Percentiles rank a stretch among this genome's conserved stretches.
Evolutionary conservation across 2,888 invertebrate species (phyloP).

Genomic region (Drosophila phalerata): DNA sequence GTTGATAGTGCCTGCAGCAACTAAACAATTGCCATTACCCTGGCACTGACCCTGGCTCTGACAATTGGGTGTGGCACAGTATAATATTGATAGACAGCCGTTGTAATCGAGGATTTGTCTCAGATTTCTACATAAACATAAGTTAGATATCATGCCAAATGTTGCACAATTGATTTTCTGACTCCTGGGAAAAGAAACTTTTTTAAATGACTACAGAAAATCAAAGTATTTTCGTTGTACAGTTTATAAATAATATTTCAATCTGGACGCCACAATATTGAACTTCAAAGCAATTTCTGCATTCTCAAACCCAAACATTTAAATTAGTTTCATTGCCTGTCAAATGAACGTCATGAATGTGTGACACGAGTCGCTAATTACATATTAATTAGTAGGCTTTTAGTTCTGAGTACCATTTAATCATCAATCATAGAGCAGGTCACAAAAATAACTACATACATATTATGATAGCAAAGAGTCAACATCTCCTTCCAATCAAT

Average conservation of each 20-base stretch:
- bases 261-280: not conserved
- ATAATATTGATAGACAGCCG: slow-evolving; percentile 35
- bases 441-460: slow-evolving; percentile 17
- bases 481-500: slow-evolving; percentile 26
- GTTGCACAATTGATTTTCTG: slow-evolving; percentile 12
- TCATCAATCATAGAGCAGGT: slow-evolving; percentile 59
- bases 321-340: slow-evolving; percentile 42
- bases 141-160: slow-evolving; percentile 20
- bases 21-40: slow-evolving; percentile 29
- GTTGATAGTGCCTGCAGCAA: slow-evolving; percentile 43
- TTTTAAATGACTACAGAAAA: slow-evolving; percentile 10
- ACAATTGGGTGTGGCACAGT: slow-evolving; percentile 12
- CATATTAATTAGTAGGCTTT: slow-evolving; percentile 61
- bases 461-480: slow-evolving; percentile 5
- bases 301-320: not conserved
- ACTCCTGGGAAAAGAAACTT: not conserved
- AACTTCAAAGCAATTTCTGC: slow-evolving; percentile 1
- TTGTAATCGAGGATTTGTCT: slow-evolving; percentile 12
- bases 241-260: not conserved
- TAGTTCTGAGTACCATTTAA: slow-evolving; percentile 36
- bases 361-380: slow-evolving; percentile 43
- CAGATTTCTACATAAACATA: slow-evolving; percentile 33
- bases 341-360: slow-evolving; percentile 41
- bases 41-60: not conserved
- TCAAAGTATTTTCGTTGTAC: not conserved